These are phyloP conservation scores for Syngnathus acus DNA, from an alignment of 2,797 vertebrate genomes.

Conservation along the genomic window DNA sequence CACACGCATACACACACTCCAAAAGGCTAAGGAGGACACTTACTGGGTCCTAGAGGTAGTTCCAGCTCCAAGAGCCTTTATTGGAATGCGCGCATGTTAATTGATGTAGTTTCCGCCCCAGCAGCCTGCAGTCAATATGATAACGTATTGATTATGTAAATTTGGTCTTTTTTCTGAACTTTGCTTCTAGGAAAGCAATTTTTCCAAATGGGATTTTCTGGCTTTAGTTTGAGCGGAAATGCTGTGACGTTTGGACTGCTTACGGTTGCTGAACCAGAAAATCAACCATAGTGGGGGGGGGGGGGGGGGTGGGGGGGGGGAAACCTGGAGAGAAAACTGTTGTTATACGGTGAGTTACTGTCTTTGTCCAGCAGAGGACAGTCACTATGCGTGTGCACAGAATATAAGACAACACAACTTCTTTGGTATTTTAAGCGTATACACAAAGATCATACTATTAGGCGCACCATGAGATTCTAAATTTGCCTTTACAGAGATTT, in stretches of 20 bases:
- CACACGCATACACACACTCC: conserved; percentile 52
- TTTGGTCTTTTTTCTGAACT: not conserved
- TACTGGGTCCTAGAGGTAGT: conserved; percentile 61
- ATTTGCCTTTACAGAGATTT: too few relatives aligned
- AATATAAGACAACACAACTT: too few relatives aligned
- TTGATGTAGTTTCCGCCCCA: not conserved
- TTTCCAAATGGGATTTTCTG: not conserved
- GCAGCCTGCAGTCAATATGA: not conserved
- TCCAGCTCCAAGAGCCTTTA: not conserved
- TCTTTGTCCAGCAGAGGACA: not conserved
- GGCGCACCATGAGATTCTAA: too few relatives aligned
- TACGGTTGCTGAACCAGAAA: conserved; percentile 3
- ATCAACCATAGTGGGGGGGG: not conserved
- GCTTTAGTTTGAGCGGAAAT: not conserved
- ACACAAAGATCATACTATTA: too few relatives aligned
- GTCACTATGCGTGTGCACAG: not conserved
- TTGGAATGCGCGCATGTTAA: not conserved
- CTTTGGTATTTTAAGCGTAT: too few relatives aligned
- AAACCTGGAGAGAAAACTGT: too few relatives aligned
- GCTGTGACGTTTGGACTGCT: not conserved
- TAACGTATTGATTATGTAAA: not conserved
- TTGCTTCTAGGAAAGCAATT: not conserved
- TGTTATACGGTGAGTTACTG: not conserved
- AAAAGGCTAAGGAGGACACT: conserved; percentile 55
- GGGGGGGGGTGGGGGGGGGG: too few relatives aligned